phyloP scores from a whole-genome alignment of 2,113 vertebrate species.

The Gorilla gorilla region DNA sequence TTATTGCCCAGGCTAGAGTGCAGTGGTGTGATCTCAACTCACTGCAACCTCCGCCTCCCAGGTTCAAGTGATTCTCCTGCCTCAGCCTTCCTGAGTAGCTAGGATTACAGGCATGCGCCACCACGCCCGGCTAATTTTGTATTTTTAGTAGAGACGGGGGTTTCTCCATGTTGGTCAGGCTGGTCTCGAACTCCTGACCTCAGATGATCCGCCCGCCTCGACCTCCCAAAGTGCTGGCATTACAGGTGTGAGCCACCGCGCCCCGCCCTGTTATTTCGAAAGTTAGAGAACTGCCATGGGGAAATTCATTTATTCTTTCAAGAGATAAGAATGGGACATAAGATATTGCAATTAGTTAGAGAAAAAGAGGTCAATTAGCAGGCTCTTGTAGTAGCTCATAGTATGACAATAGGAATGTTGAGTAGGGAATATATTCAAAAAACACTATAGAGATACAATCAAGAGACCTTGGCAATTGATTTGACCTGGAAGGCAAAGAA shows the following conservation, averaged over 20 bases:
- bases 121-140: too few species aligned
- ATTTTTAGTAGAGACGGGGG: too few species aligned
- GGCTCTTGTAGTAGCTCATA: not conserved
- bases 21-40: rapidly evolving
- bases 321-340: not conserved
- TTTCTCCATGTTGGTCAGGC: too few species aligned
- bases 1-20: too few species aligned
- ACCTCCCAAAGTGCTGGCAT: too few species aligned
- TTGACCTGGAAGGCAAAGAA: not conserved
- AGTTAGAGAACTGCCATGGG: not conserved
- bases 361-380: not conserved
- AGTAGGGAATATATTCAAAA: not conserved
- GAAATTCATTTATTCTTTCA: not conserved
- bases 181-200: too few species aligned
- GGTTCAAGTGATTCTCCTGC: too few species aligned
- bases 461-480: not conserved
- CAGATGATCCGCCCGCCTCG: too few species aligned
- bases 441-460: not conserved
- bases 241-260: too few species aligned
- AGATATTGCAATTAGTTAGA: not conserved
- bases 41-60: too few species aligned
- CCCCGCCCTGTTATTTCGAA: not conserved
- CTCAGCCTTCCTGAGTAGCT: too few species aligned
- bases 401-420: not conserved
- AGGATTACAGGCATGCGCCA: too few species aligned